Percentiles rank a stretch among this genome's conserved stretches.
Conservation (phyloP, 92 coral and sea anemone species). For the Meandrina meandrites region DNA sequence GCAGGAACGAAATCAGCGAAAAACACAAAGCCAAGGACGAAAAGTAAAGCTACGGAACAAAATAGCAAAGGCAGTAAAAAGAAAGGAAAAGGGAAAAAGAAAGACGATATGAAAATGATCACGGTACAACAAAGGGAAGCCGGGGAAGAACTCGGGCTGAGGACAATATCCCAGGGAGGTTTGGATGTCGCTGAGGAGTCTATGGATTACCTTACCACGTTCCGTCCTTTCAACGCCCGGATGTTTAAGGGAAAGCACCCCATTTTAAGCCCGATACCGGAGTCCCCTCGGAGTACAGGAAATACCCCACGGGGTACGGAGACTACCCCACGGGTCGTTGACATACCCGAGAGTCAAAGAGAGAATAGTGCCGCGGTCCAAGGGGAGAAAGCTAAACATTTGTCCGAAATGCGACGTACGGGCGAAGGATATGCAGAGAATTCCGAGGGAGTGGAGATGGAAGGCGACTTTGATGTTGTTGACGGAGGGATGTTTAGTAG, state of each 20-base stretch:
- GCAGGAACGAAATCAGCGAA: conserved; percentile 18
- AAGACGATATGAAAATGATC: conserved; percentile 63
- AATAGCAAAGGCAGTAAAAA: conserved; percentile 37
- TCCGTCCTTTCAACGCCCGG: conserved; percentile 55
- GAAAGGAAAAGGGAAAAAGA: conserved; percentile 55
- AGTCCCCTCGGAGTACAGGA: conserved; percentile 67
- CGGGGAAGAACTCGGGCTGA: conserved; percentile 38
- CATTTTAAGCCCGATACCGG: conserved; percentile 84
- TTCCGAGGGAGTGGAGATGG: background rate
- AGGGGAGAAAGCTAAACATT: too few species aligned
- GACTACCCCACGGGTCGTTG: conserved; percentile 13
- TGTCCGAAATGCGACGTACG: background rate
- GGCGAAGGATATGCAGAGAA: background rate
- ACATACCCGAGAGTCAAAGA: background rate
- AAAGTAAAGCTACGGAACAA: conserved; percentile 18
- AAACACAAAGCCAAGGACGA: conserved; percentile 16
- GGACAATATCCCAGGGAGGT: conserved; percentile 32
- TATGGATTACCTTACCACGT: conserved; percentile 37
- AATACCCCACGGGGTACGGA: conserved; percentile 23
- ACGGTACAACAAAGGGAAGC: conserved; percentile 74
- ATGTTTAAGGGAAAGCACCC: conserved; percentile 57
- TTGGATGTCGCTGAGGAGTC: conserved; percentile 52
- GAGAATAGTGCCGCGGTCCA: background rate
- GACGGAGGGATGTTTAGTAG: conserved; percentile 72
- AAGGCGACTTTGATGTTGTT: conserved; percentile 66